Evolutionary conservation across 2,888 invertebrate genomes (phyloP).

Genomic region (Callimorpha dominula): DNA sequence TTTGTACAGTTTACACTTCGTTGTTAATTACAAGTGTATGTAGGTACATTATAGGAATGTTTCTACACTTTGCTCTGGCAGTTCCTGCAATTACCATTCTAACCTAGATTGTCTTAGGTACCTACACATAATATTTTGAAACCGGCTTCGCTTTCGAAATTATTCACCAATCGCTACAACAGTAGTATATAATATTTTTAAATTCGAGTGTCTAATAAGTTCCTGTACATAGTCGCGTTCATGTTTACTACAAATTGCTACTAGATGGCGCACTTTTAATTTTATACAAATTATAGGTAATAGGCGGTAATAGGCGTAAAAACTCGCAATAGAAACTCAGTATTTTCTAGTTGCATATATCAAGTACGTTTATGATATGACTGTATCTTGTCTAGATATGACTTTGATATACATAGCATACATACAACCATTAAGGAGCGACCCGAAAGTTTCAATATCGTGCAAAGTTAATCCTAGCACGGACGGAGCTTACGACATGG

Average conservation of each 20-base stretch:
- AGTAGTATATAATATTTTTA: background rate
- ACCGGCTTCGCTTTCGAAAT: background rate
- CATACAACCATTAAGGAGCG: background rate
- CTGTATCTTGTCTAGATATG: background rate
- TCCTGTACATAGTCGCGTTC: background rate
- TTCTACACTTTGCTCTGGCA: background rate
- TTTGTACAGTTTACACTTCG: background rate
- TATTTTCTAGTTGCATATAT: background rate
- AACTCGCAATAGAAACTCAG: background rate
- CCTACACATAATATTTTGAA: background rate
- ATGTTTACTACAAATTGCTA: background rate
- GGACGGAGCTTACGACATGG: background rate
- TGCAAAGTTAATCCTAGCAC: background rate
- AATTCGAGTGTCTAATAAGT: background rate
- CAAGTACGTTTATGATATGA: background rate
- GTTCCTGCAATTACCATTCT: background rate
- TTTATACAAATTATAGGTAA: background rate
- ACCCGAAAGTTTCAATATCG: conserved; percentile 1
- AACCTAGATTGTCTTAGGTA: background rate
- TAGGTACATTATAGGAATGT: background rate
- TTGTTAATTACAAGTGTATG: background rate
- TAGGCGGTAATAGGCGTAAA: too few species aligned
- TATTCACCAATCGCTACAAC: background rate
- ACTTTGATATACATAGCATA: background rate
- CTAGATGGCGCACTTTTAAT: background rate